Base-by-base conservation (phyloP, 2,113 vertebrate genomes). In the Herpailurus yagouaroundi region DNA sequence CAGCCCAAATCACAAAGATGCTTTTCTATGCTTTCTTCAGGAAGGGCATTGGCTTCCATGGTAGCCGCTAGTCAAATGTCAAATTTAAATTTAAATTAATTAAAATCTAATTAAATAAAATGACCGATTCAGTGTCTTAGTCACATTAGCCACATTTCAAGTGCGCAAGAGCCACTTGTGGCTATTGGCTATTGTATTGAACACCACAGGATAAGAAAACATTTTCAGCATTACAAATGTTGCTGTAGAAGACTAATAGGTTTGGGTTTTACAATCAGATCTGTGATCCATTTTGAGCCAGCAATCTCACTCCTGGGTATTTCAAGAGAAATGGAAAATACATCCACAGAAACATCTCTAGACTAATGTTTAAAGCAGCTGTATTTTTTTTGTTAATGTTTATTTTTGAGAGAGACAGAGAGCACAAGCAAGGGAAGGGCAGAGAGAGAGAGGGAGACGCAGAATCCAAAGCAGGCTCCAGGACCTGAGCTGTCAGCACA, bases 71-170 rank as follows among this genome's bases (percentile, higher is more conserved):
- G 10, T n/a, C 4, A 68, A 68, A 57, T 19, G 10, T 87, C 21
- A 21, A 55, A 66, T 82, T 74, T 63, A 76, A 68, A 69, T 84
- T 41, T 90, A 38, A 64, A 71, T 38, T 63, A 73, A 55, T 74
- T 83, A 48, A 93, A 87, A 94, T 94, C 63, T 27, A 77, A 89
- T 76, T 79, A 36, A 91, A 50, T 29, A 38, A 82, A 82, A 74
- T 74, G 52, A 73, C 52, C 83, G 38, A 48, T n/a, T 85, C 41
- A 73, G 33, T 38, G 55, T 31, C 36, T 91, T 84, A n/a, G 50
- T 71, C 36, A 80, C 12, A 68, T 69, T 21, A 52, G 25, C 41
- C 38, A 87, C 27, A 87, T 87, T 80, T 71, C 64, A 63, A 29
- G 21, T 21, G 60, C 36, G 57, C 31, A 74, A 14, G 27, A 92